These are phyloP conservation scores for Alaudala cheleensis DNA, from an alignment of 2,113 vertebrate genomes.

Conservation along the genomic window DNA sequence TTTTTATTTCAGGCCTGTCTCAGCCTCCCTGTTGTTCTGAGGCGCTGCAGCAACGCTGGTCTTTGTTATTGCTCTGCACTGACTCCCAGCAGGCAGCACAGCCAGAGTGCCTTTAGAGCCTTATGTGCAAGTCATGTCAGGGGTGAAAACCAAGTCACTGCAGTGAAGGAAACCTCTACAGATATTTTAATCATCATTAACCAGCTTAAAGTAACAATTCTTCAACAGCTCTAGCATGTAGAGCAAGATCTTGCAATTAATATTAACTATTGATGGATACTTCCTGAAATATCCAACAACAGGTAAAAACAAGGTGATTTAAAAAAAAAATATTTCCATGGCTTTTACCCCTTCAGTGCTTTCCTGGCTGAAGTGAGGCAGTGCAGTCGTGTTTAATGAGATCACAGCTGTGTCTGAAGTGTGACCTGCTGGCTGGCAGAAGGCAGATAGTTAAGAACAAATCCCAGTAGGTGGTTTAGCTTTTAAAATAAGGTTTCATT, in stretches of 20 bases:
- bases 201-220: neutral
- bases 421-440: neutral
- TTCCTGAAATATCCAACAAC: neutral
- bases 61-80: neutral
- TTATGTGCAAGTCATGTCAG: neutral
- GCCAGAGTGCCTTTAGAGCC: neutral
- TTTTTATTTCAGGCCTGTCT: neutral
- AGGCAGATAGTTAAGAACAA: neutral
- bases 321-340: neutral
- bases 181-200: neutral
- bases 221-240: neutral
- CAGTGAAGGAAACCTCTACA: neutral
- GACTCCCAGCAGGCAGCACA: neutral
- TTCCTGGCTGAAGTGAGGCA: neutral
- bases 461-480: neutral
- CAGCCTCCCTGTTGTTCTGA: neutral
- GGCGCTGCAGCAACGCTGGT: neutral
- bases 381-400: neutral
- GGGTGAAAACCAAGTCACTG: neutral
- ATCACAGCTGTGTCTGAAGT: neutral
- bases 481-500: neutral
- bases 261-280: neutral
- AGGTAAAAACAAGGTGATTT: accelerated
- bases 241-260: neutral
- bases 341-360: neutral